Conservation (phyloP, 1,140 invertebrate genomes). For the Caenorhabditis remanei region DNA sequence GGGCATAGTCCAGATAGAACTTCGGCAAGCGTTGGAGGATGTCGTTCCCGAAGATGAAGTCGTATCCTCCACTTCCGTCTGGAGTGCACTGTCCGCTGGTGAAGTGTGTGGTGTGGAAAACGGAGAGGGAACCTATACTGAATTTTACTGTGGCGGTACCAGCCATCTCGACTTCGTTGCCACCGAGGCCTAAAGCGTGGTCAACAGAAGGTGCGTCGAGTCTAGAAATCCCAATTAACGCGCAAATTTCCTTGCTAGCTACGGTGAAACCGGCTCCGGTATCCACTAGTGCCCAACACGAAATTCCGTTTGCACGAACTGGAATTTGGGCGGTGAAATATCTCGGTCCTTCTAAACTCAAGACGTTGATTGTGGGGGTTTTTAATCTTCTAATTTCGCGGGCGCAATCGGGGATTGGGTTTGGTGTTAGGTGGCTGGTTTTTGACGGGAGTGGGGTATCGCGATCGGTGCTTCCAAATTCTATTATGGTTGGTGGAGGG, state of each 20-base stretch:
- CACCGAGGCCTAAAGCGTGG: neutral
- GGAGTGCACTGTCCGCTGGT: neutral
- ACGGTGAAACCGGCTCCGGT: neutral
- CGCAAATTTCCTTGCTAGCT: neutral
- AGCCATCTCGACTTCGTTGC: neutral
- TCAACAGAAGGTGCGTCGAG: neutral
- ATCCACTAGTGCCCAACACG: neutral
- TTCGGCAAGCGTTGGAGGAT: neutral
- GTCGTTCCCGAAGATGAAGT: conserved; percentile 27
- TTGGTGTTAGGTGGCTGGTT: neutral
- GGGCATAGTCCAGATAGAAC: neutral
- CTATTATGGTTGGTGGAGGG: too few relatives aligned
- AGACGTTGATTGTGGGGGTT: neutral
- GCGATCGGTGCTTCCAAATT: too few relatives aligned
- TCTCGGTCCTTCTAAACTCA: neutral
- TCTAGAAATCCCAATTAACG: neutral
- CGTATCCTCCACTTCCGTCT: neutral
- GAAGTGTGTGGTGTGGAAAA: neutral
- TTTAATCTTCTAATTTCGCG: neutral
- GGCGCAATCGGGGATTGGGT: neutral
- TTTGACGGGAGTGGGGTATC: too few relatives aligned
- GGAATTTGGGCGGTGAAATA: conserved; percentile 1
- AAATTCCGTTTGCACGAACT: neutral
- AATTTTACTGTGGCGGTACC: too few relatives aligned
- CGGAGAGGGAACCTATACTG: too few relatives aligned